Conservation (phyloP, 2,888 invertebrate genomes). For the Megalurothrips usitatus region DNA sequence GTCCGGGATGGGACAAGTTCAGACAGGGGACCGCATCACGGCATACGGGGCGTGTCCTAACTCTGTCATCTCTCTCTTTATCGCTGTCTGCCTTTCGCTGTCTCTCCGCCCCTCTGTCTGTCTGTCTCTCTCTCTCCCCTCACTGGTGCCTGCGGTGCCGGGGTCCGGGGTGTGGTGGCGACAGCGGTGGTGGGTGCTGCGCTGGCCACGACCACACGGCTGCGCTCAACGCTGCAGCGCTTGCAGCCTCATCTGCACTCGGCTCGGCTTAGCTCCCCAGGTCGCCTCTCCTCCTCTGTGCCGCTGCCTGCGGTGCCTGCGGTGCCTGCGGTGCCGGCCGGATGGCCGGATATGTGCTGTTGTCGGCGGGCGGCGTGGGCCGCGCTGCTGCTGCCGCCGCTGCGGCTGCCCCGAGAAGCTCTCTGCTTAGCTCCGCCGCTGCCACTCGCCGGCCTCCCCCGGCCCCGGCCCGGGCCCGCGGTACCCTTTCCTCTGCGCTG, state of each 20-base stretch:
- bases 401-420: background rate
- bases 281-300: background rate
- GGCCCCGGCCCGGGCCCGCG: too few species aligned
- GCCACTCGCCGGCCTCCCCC: background rate
- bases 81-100: too few species aligned
- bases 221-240: background rate
- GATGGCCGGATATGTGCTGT: too few species aligned
- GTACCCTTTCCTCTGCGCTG: conserved; percentile 10
- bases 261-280: background rate
- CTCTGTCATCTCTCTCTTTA: too few species aligned
- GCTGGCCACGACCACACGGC: background rate
- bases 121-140: too few species aligned
- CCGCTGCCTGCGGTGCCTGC: background rate
- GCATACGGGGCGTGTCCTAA: too few species aligned
- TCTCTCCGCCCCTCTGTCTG: too few species aligned
- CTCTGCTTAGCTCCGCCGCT: background rate
- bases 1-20: too few species aligned
- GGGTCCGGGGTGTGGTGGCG: background rate
- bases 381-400: background rate
- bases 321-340: background rate
- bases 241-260: background rate
- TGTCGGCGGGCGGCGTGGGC: too few species aligned
- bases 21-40: too few species aligned
- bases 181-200: background rate
- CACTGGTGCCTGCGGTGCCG: too few species aligned